Percentiles rank a stretch among this genome's conserved stretches.
These are phyloP conservation scores for Capromys pilorides DNA, from an alignment of 2,797 vertebrate genomes.

Conservation along the genomic window DNA sequence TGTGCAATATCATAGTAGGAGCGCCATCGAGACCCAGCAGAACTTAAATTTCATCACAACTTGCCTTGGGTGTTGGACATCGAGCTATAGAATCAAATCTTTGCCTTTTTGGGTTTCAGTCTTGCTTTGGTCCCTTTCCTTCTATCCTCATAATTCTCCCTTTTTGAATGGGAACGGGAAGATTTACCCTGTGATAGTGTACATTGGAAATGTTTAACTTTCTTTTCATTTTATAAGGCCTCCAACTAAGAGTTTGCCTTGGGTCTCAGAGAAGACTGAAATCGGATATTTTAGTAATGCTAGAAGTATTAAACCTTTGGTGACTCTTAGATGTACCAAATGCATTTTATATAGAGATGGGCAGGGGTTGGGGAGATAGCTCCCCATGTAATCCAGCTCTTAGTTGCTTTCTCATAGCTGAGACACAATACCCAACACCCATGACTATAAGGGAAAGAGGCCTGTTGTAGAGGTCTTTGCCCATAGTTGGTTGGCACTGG, in stretches of 20 bases:
- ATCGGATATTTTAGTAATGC: not conserved
- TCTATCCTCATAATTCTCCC: not conserved
- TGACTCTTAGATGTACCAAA: too few relatives aligned
- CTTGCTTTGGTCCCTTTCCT: not conserved
- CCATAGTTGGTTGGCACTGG: too few relatives aligned
- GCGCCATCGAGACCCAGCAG: not conserved
- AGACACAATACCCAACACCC: too few relatives aligned
- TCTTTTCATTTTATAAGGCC: not conserved
- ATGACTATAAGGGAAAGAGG: too few relatives aligned
- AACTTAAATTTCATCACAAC: not conserved
- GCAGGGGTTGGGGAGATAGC: too few relatives aligned
- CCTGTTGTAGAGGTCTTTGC: too few relatives aligned
- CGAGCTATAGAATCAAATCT: not conserved
- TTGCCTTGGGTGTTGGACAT: not conserved
- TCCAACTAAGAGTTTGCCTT: not conserved
- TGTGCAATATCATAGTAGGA: not conserved
- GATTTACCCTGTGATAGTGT: not conserved
- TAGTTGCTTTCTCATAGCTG: too few relatives aligned
- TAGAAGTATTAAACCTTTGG: too few relatives aligned
- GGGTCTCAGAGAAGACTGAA: too few relatives aligned
- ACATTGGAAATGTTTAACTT: not conserved
- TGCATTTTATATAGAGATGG: not conserved
- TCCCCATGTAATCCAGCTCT: too few relatives aligned
- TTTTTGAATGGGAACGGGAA: not conserved
- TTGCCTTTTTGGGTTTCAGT: not conserved